Conservation (phyloP, 1,140 invertebrate species). For the Nautilus pompilius region DNA sequence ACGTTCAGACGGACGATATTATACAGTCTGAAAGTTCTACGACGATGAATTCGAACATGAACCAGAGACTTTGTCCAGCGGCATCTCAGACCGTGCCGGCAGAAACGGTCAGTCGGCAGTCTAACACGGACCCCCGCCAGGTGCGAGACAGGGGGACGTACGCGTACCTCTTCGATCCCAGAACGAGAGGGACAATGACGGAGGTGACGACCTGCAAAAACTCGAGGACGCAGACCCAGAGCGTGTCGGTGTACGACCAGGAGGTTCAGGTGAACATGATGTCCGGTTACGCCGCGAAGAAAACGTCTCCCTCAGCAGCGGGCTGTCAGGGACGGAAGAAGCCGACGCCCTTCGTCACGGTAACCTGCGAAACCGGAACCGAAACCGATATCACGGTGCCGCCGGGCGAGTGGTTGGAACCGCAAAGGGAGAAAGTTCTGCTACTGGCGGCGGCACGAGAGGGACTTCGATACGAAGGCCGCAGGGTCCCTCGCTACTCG, state of each 20-base stretch:
- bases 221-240: constrained; percentile 20
- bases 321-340: too few relatives aligned
- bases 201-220: constrained; percentile 8
- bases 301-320: too few relatives aligned
- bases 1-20: constrained; percentile 1
- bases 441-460: too few relatives aligned
- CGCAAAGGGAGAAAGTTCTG: too few relatives aligned
- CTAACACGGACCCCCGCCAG: constrained; percentile 5
- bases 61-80: not conserved
- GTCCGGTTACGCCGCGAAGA: too few relatives aligned
- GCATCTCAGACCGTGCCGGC: not conserved
- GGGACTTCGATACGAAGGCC: too few relatives aligned
- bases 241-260: constrained; percentile 6
- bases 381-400: too few relatives aligned
- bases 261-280: too few relatives aligned
- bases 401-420: too few relatives aligned
- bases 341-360: too few relatives aligned
- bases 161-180: constrained; percentile 1
- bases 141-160: constrained; percentile 2
- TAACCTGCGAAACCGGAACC: too few relatives aligned
- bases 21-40: not conserved
- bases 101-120: not conserved
- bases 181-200: constrained; percentile 23
- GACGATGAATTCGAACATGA: not conserved
- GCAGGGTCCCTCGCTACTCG: too few relatives aligned